Base-by-base conservation (phyloP, 2,888 invertebrate species). In the Ramazzottius varieornatus region DNA sequence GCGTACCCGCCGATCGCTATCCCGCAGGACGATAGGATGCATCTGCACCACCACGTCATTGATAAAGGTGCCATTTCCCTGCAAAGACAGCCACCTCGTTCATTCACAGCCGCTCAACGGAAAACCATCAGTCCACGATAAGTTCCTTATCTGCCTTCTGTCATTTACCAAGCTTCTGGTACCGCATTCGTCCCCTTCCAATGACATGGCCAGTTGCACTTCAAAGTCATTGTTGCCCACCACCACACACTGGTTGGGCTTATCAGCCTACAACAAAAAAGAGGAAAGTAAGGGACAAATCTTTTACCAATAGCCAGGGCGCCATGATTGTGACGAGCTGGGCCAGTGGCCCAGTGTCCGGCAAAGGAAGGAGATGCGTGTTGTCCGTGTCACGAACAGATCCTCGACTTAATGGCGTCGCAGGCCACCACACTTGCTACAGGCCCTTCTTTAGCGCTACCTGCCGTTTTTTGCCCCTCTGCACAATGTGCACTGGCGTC, bases 31-130 rank as follows among this genome's bases (percentile, higher is more conserved):
- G 32, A 66, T 68, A 1, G 70, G 70, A 65, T 70, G 70, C 32
- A 69, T 69, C 46, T 70, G 70, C 46, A 70, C 68, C 16, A 70
- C 67, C 1, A 70, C 67, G 40, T 68, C 68, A 63, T 70, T 70
- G 1, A 67, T 68, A 33, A 68, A 70, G 20, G 70, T 70, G 4
- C 70, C 70, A 65, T 70, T 70, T 13, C 70, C 70, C 70, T 70
- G 64, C 29, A 34, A 65, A 65, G 1, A 66, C 13, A 33, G 40
- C 40, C 13, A 40, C n/a, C n/a, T n/a, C n/a, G n/a, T n/a, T n/a
- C n/a, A n/a, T n/a, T n/a, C n/a, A n/a, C n/a, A n/a, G n/a, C n/a
- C n/a, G n/a, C n/a, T n/a, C n/a, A n/a, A n/a, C n/a, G n/a, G n/a
- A n/a, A n/a, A n/a, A n/a, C n/a, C n/a, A n/a, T n/a, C n/a, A n/a